These are phyloP conservation scores for Scaptomyza tumidula DNA, from an alignment of 2,888 invertebrate species.

Conservation along the genomic window DNA sequence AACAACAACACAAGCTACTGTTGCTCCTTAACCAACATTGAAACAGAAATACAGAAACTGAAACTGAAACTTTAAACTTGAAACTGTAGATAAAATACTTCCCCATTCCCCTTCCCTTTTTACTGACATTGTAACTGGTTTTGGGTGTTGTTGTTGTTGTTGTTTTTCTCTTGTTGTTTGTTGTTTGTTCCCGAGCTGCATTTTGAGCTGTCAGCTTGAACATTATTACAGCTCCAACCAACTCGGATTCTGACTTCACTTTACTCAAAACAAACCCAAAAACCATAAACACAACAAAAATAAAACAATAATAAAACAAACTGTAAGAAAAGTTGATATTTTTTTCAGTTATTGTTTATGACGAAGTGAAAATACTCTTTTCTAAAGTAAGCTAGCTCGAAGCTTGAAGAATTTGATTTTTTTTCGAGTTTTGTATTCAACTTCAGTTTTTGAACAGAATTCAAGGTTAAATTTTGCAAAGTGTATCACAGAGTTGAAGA, in stretches of 20 bases:
- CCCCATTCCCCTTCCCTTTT: neutral
- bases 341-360: neutral
- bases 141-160: conserved; percentile 16
- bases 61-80: neutral
- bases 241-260: conserved; percentile 48
- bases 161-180: conserved; percentile 8
- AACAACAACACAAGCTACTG: conserved; percentile 15
- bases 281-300: neutral
- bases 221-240: conserved; percentile 13
- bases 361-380: neutral
- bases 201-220: conserved; percentile 52
- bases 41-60: neutral
- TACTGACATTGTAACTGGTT: conserved; percentile 44
- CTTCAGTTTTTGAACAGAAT: neutral
- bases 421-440: no score
- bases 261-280: conserved; percentile 22
- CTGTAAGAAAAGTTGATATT: neutral
- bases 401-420: no score
- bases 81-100: neutral
- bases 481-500: neutral
- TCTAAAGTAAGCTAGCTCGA: neutral
- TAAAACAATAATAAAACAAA: conserved; percentile 15
- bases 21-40: conserved; percentile 33
- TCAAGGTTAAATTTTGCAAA: neutral
- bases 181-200: conserved; percentile 44